Evolutionary conservation across 2,888 invertebrate genomes (phyloP).

Genomic region (Tenthredo livida): DNA sequence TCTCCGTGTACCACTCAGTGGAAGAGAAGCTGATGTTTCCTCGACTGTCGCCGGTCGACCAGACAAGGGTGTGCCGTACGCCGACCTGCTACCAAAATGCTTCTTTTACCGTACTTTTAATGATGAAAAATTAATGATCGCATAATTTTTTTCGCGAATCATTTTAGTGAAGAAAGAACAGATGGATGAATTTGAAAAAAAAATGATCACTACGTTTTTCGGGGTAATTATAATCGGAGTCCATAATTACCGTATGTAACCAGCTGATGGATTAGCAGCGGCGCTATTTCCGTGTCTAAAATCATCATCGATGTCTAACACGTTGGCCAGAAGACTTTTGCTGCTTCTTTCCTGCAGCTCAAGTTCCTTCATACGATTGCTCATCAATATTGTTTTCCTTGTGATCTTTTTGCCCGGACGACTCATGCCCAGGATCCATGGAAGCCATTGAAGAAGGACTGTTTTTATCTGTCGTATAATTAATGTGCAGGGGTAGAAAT

Average conservation of each 20-base stretch:
- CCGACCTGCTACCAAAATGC: conserved; percentile 67
- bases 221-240: not conserved
- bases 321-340: conserved; percentile 95
- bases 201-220: no score
- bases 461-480: conserved; percentile 89
- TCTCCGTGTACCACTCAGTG: conserved; percentile 86
- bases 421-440: conserved; percentile 97
- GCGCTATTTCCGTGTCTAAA: conserved; percentile 89
- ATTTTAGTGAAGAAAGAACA: not conserved
- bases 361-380: conserved; percentile 94
- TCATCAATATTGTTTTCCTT: conserved; percentile 93
- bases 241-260: conserved; percentile 50
- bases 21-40: conserved; percentile 79
- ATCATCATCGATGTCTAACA: conserved; percentile 97
- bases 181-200: no score
- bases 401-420: conserved; percentile 97
- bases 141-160: no score
- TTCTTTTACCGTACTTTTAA: not conserved
- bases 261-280: conserved; percentile 51
- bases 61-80: conserved; percentile 73
- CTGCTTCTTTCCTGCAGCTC: conserved; percentile 96
- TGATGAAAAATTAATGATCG: not conserved
- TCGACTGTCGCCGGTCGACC: conserved; percentile 88
- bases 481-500: not conserved
- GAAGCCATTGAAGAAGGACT: conserved; percentile 98